Conservation (phyloP, 2,113 vertebrate genomes). For the Aptenodytes forsteri region DNA sequence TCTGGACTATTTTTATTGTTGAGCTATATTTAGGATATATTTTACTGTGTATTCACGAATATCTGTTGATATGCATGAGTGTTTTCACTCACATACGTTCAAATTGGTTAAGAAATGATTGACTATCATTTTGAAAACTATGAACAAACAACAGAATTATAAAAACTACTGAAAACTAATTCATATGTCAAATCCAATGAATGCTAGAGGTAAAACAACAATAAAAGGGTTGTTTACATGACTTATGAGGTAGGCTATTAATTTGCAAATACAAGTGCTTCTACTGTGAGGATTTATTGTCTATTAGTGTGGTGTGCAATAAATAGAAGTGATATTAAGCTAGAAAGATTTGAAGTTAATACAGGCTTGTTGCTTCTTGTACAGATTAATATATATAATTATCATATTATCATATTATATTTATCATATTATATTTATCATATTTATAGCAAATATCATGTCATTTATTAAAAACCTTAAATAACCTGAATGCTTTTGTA, state of each 20-base stretch:
- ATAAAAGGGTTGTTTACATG: not conserved
- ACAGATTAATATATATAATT: too few species aligned
- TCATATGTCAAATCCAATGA: not conserved
- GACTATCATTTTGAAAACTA: not conserved
- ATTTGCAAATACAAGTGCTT: not conserved
- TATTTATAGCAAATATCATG: not conserved
- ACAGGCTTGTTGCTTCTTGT: not conserved
- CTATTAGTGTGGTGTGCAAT: not conserved
- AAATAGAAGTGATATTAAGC: not conserved
- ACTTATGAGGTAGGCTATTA: not conserved
- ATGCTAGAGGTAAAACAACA: not conserved
- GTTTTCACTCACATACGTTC: not conserved
- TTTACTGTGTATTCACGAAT: not conserved
- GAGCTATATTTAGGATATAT: not conserved
- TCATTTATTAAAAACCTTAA: not conserved
- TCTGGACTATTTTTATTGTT: not conserved
- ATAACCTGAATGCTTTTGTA: not conserved
- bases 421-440: too few species aligned
- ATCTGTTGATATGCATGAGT: not conserved
- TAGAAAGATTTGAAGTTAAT: not conserved
- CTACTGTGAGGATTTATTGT: not conserved
- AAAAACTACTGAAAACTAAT: not conserved
- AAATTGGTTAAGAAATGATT: not conserved
- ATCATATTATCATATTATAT: too few species aligned
- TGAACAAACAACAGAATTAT: not conserved